Evolutionary conservation across 2,797 vertebrate species (phyloP).

Genomic region (Labroides dimidiatus): DNA sequence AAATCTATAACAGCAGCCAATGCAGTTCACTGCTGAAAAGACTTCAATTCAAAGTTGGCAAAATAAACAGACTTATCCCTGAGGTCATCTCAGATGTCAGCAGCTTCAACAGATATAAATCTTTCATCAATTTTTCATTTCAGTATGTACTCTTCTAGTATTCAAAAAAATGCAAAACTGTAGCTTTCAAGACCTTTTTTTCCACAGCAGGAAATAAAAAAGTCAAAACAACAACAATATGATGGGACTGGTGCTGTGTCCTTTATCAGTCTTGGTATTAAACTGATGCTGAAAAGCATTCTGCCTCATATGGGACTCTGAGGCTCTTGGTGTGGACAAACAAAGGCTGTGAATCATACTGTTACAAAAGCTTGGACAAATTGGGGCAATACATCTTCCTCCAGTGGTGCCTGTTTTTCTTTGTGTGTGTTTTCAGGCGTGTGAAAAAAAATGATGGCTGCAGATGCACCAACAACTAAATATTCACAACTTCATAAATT

Average conservation of each 20-base stretch:
- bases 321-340: slow-evolving; percentile 29
- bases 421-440: no score
- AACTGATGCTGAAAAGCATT: background rate
- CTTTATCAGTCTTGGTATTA: slow-evolving; percentile 22
- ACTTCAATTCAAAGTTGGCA: slow-evolving; percentile 34
- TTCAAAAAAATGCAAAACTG: slow-evolving; percentile 47
- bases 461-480: slow-evolving; percentile 18
- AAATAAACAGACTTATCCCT: slow-evolving; percentile 54
- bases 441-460: slow-evolving; percentile 10
- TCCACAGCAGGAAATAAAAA: slow-evolving; percentile 7
- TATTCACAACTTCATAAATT: slow-evolving; percentile 46
- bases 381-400: slow-evolving; percentile 38
- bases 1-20: slow-evolving; percentile 10
- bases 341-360: slow-evolving; percentile 46
- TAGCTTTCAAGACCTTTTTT: background rate
- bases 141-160: slow-evolving; percentile 29
- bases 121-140: slow-evolving; percentile 71
- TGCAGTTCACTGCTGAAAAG: slow-evolving; percentile 46
- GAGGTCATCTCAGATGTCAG: slow-evolving; percentile 65
- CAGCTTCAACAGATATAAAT: slow-evolving; percentile 59
- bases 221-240: background rate
- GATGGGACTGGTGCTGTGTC: background rate
- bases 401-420: background rate
- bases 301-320: slow-evolving; percentile 16
- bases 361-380: slow-evolving; percentile 39